Conservation (phyloP, 2,113 vertebrate genomes). For the Arizona elegans region DNA sequence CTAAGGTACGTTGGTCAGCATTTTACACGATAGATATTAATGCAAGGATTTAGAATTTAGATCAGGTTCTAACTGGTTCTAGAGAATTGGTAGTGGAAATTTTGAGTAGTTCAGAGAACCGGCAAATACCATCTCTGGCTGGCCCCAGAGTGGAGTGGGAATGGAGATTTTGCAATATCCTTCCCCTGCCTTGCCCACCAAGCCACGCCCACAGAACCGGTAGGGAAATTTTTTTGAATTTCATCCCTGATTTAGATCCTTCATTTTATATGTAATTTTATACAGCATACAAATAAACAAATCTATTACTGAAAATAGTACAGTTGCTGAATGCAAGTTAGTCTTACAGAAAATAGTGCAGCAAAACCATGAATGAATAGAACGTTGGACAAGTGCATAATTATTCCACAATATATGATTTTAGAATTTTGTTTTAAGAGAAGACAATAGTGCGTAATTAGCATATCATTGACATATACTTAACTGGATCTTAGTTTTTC, state of each 20-base stretch:
- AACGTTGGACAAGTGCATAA: conserved; percentile 7
- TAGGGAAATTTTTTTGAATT: too few species aligned
- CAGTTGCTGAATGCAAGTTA: conserved; percentile 20
- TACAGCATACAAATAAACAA: not conserved
- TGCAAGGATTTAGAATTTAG: not conserved
- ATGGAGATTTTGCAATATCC: too few species aligned
- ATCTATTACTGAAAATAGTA: not conserved
- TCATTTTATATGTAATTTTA: not conserved
- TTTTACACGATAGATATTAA: not conserved
- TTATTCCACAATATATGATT: not conserved
- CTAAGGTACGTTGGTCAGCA: not conserved
- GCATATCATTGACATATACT: conserved; percentile 14
- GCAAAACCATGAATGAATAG: conserved; percentile 19
- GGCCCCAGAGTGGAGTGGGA: too few species aligned
- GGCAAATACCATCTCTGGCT: too few species aligned
- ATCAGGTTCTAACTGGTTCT: not conserved
- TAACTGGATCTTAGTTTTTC: conserved; percentile 9
- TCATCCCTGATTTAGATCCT: not conserved
- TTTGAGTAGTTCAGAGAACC: too few species aligned
- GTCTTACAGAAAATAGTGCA: not conserved
- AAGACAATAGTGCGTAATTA: not conserved
- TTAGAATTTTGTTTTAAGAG: not conserved
- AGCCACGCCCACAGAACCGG: too few species aligned
- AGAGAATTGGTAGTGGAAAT: too few species aligned
- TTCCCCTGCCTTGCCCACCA: too few species aligned